Base-by-base conservation (phyloP, 2,797 vertebrate genomes). In the Austrolebias charrua region DNA sequence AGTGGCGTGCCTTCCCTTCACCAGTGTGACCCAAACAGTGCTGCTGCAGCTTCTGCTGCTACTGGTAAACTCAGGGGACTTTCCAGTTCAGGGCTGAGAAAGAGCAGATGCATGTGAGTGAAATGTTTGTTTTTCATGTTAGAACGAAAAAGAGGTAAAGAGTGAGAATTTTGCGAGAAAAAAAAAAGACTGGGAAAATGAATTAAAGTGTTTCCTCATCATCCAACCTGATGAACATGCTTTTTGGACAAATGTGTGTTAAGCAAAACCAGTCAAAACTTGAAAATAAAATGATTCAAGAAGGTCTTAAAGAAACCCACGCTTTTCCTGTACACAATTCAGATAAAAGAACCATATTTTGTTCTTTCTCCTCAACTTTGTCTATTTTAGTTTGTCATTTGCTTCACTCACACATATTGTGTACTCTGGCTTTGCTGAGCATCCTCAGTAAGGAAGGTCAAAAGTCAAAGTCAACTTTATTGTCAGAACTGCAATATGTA, bases 1-100 rank as follows among this genome's bases (percentile, higher is more conserved):
- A 93, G 93, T 92, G 93, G 94, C 87, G 86, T 96, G 92, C 92
- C 92, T 93, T 92, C 90, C 91, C 91, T 90, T 92, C 92, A 91
- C 90, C 72, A 88, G 78, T 77, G 72, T 78, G 86, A 83, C 69
- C 83, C 76, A 84, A 87, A 86, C 84, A 73, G 72, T 68, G 68
- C 79, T 71, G 75, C 70, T 77, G 69, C 64, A 68, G 76, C 79
- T 89, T 72, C 80, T 50, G 80, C 58, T 83, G 85, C 86, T 84
- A 75, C 83, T 76, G 80, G 73, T 80, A 57, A 76, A 71, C 78
- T 78, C 65, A 33, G 65, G 83, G 85, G 87, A 85, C 81, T 88
- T 89, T 86, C 86, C 86, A 81, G 62, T 49, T 43, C 6, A 56
- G 47, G 67, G 66, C 81, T 70, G 70, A 63, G 56, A 57, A 63